Evolutionary conservation across 2,113 vertebrate species (phyloP).

Genomic region (Nettapus auritus): DNA sequence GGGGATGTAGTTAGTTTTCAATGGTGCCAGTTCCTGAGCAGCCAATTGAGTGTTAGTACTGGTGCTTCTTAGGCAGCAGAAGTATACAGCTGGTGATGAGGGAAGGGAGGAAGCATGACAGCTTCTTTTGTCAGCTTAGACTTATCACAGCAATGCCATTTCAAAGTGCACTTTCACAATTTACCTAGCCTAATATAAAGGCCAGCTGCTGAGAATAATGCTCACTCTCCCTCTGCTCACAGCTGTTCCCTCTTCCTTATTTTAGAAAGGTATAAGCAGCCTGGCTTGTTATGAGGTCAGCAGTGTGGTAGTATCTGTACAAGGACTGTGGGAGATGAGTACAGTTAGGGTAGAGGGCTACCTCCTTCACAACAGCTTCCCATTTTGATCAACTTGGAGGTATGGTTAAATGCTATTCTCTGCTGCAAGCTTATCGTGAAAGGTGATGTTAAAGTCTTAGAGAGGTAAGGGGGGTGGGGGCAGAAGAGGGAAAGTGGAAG

Average conservation of each 20-base stretch:
- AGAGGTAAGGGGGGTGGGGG: background rate
- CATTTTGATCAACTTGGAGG: background rate
- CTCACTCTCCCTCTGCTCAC: background rate
- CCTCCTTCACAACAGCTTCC: background rate
- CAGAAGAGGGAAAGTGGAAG: background rate
- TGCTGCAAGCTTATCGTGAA: background rate
- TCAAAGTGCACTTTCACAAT: background rate
- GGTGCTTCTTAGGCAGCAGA: slow-evolving; percentile 11
- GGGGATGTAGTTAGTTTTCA: background rate
- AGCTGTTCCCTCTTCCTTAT: background rate
- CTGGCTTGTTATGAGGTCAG: background rate
- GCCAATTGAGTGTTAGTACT: background rate
- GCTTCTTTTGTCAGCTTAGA: background rate
- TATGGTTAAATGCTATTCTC: background rate
- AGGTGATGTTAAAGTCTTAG: background rate
- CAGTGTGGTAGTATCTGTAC: background rate
- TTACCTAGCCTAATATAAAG: background rate
- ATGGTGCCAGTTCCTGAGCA: background rate
- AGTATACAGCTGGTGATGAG: background rate
- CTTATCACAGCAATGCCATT: background rate
- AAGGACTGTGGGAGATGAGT: background rate
- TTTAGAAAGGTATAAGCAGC: background rate
- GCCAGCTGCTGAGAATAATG: background rate
- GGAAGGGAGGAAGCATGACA: background rate
- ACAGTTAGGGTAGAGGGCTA: background rate